A percentile compares a stretch with the other conserved stretches of the same genome.
These are phyloP conservation scores for Thera obeliscata DNA, from an alignment of 2,888 invertebrate species.

Conservation along the genomic window DNA sequence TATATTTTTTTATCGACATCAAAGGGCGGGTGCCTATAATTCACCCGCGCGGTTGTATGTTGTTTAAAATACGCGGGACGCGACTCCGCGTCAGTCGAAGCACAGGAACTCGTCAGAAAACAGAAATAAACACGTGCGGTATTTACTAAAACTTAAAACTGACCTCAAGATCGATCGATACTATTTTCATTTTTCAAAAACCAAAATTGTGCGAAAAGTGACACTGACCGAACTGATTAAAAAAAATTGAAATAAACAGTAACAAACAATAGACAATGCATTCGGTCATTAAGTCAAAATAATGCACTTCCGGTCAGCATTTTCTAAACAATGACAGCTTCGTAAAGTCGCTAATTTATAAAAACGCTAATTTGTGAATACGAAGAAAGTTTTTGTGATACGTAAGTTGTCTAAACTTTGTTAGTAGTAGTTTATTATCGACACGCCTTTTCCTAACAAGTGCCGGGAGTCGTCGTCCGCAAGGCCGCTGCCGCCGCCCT, in stretches of 20 bases:
- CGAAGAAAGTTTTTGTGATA: constrained; percentile 35
- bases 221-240: constrained; percentile 16
- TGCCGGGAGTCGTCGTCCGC: constrained; percentile 82
- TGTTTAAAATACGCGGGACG: constrained; percentile 10
- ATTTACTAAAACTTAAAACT: neutral
- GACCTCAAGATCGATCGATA: too few species aligned
- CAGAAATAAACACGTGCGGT: neutral
- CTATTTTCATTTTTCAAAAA: neutral
- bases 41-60: constrained; percentile 19
- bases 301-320: constrained; percentile 29
- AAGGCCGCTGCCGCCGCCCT: constrained; percentile 83
- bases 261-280: constrained; percentile 7
- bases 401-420: constrained; percentile 48
- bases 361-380: constrained; percentile 6
- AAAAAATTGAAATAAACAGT: neutral
- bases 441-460: constrained; percentile 85
- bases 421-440: constrained; percentile 70
- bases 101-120: neutral
- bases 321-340: constrained; percentile 4
- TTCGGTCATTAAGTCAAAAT: constrained; percentile 18
- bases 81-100: neutral
- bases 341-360: neutral
- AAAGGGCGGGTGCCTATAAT: constrained; percentile 26
- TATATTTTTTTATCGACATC: constrained; percentile 23
- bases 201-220: constrained; percentile 25